Conservation (phyloP, 2,888 invertebrate species). For the Oxystoma pomonae region DNA sequence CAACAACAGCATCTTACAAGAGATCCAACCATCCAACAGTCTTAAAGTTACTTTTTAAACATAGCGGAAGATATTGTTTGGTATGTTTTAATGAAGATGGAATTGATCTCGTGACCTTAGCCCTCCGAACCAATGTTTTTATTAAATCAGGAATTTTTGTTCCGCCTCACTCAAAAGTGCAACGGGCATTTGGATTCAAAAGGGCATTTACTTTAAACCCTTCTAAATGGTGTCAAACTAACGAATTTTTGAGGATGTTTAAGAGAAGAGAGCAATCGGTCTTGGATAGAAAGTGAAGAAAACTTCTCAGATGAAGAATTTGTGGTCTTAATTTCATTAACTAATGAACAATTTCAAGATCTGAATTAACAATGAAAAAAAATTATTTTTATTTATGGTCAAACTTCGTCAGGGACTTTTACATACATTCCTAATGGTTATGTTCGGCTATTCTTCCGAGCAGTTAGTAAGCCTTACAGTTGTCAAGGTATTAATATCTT, state of each 20-base stretch:
- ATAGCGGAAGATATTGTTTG: neutral
- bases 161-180: no score
- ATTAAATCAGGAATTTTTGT: no score
- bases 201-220: neutral
- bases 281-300: neutral
- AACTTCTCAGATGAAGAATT: neutral
- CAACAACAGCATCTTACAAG: neutral
- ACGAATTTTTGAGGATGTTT: neutral
- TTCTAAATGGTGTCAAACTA: neutral
- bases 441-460: no score
- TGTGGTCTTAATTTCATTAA: neutral
- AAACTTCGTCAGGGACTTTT: no score
- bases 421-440: no score
- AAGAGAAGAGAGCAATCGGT: neutral
- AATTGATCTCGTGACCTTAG: neutral
- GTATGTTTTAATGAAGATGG: neutral
- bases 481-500: no score
- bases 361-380: no score
- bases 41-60: neutral
- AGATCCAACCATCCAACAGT: neutral
- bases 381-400: no score
- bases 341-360: neutral
- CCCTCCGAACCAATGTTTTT: no score
- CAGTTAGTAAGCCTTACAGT: no score
- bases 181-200: no score